Evolutionary conservation across 2,888 invertebrate species (phyloP).

Genomic region (Ophonus ardosiacus): DNA sequence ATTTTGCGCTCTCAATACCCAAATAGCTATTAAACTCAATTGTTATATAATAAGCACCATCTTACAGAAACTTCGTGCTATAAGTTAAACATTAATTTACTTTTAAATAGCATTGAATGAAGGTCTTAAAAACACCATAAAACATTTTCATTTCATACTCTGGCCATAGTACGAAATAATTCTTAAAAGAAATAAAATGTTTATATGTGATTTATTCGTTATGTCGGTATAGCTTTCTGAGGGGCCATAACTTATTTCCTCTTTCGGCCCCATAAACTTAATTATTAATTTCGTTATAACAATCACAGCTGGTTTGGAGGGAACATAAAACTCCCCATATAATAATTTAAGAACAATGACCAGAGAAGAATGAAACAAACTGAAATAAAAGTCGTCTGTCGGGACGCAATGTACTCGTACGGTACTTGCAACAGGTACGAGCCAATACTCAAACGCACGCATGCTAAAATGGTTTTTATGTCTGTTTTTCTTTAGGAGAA

Average conservation of each 20-base stretch:
- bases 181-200: constrained; percentile 15
- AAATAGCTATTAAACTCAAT: no score
- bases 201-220: constrained; percentile 23
- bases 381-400: constrained; percentile 1
- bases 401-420: constrained; percentile 34
- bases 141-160: not conserved
- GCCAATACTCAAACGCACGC: constrained; percentile 13
- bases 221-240: constrained; percentile 1
- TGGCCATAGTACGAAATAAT: not conserved
- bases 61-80: not conserved
- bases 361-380: constrained; percentile 31
- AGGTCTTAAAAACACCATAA: not conserved
- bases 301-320: constrained; percentile 19
- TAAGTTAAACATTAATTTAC: not conserved
- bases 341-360: constrained; percentile 46
- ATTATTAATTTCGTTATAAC: constrained; percentile 46
- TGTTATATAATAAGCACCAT: no score
- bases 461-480: constrained; percentile 34
- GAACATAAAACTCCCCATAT: constrained; percentile 44
- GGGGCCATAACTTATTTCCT: constrained; percentile 26
- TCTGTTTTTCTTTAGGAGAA: not conserved
- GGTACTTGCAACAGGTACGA: constrained; percentile 39
- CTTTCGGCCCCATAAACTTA: constrained; percentile 24
- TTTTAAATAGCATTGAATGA: not conserved
- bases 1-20: no score